Conservation (phyloP, 37 sponge, comb jelly and placozoan genomes). For the Ianthella basta region DNA sequence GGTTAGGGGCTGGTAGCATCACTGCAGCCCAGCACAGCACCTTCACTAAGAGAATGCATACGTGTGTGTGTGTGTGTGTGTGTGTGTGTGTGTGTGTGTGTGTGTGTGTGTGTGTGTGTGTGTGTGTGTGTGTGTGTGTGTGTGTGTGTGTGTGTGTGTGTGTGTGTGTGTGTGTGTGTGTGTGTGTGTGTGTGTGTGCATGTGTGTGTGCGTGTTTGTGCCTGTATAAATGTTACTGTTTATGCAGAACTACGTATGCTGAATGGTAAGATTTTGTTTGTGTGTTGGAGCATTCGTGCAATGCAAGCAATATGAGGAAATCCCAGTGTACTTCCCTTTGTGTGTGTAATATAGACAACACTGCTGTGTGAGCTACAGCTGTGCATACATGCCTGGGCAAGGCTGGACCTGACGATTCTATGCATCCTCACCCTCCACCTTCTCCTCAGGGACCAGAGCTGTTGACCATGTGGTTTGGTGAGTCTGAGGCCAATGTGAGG, state of each 20-base stretch:
- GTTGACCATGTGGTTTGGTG: conserved; percentile 99
- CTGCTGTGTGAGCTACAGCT: no score
- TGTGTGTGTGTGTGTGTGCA: conserved; percentile 7
- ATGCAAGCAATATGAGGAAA: no score
- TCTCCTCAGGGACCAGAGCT: conserved; percentile 91
- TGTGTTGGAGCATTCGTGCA: neutral
- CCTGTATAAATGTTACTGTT: neutral
- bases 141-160: no score
- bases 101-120: no score
- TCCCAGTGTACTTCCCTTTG: no score
- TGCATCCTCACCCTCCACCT: no score
- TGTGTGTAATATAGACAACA: no score
- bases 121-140: no score
- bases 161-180: neutral
- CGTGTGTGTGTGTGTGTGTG: no score
- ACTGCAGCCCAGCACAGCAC: neutral
- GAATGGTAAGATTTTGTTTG: neutral
- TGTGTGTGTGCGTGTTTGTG: conserved; percentile 25
- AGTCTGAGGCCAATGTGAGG: conserved; percentile 97
- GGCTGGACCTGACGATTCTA: no score
- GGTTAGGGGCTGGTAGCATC: conserved; percentile 36
- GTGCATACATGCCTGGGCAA: no score
- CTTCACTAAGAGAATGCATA: neutral
- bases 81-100: no score
- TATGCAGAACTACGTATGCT: neutral